Evolutionary conservation across 2,888 invertebrate genomes (phyloP).

Genomic region (Bombylius discolor): DNA sequence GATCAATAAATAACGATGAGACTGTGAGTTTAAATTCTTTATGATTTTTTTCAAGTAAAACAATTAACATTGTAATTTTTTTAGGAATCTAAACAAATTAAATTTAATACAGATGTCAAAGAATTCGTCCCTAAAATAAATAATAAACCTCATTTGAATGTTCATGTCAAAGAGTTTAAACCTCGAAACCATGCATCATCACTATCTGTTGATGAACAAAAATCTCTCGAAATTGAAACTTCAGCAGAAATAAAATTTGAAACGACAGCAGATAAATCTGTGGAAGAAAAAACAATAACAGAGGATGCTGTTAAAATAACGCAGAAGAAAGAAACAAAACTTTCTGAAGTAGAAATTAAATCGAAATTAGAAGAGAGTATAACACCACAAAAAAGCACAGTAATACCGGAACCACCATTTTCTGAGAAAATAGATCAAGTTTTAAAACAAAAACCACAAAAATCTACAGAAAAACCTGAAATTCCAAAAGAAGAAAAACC

Average conservation of each 20-base stretch:
- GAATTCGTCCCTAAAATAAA: constrained; percentile 13
- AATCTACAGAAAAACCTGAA: too few species aligned
- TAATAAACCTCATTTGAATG: constrained; percentile 13
- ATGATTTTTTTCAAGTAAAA: neutral
- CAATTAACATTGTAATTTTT: neutral
- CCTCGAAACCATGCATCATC: constrained; percentile 10
- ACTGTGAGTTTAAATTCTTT: constrained; percentile 6
- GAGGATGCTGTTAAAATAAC: neutral
- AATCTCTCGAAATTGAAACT: neutral
- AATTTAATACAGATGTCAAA: constrained; percentile 13
- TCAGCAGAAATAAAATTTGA: neutral
- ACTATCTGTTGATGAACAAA: neutral
- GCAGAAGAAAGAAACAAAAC: neutral
- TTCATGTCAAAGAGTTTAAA: constrained; percentile 17
- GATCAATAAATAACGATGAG: constrained; percentile 3
- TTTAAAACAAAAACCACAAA: neutral
- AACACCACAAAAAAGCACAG: too few species aligned
- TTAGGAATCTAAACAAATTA: constrained; percentile 8
- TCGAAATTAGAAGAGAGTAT: neutral
- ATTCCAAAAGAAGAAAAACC: neutral
- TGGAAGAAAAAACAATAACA: neutral
- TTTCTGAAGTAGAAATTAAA: neutral
- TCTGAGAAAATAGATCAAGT: neutral
- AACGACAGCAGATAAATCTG: neutral
- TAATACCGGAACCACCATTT: too few species aligned